These are phyloP conservation scores for Tipula helvola DNA, from an alignment of 2,888 invertebrate genomes.

Conservation along the genomic window DNA sequence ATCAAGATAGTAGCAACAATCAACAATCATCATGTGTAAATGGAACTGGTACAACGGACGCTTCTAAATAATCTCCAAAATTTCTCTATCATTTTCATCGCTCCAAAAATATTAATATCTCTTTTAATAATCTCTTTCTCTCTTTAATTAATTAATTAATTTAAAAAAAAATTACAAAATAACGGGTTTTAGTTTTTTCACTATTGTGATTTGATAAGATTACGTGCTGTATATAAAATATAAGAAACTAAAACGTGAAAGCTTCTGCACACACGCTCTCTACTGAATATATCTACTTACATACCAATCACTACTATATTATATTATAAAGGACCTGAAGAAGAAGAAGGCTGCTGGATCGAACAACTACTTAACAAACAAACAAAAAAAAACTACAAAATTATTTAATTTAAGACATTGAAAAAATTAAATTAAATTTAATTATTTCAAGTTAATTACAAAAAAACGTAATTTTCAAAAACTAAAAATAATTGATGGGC, in stretches of 20 bases:
- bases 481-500: not conserved
- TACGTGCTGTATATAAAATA: not conserved
- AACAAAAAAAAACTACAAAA: not conserved
- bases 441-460: not conserved
- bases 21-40: not conserved
- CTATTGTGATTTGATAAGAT: constrained; percentile 4
- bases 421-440: not conserved
- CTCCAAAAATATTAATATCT: not conserved
- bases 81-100: not conserved
- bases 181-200: not conserved
- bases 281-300: not conserved
- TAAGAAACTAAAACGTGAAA: not conserved
- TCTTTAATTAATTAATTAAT: not conserved
- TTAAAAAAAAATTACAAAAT: not conserved
- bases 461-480: not conserved
- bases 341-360: not conserved
- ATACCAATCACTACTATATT: not conserved
- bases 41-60: not conserved
- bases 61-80: not conserved
- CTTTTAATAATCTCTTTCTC: not conserved
- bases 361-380: not conserved
- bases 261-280: not conserved
- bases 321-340: not conserved
- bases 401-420: not conserved
- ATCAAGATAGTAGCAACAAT: not conserved